Percentiles rank a stretch among this genome's conserved stretches.
These are phyloP conservation scores for Machaerirhynchus nigripectus DNA, from an alignment of 2,113 vertebrate genomes.

Conservation along the genomic window DNA sequence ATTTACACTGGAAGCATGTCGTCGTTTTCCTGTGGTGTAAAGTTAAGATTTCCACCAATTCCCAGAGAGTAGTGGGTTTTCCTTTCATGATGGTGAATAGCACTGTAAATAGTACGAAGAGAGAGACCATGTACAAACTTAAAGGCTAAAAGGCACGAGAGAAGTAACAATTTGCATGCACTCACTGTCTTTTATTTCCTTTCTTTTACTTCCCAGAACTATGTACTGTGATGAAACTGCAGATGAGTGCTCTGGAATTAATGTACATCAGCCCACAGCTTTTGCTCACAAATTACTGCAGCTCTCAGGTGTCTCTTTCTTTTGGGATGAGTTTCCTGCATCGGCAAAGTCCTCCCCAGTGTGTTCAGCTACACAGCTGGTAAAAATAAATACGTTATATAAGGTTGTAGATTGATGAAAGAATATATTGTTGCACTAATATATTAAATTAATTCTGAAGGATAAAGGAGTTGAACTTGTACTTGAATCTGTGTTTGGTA, in stretches of 20 bases:
- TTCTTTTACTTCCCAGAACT: conserved; percentile 76
- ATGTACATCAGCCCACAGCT: conserved; percentile 92
- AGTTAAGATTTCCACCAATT: background rate
- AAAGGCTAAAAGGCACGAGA: background rate
- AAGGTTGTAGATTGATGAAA: background rate
- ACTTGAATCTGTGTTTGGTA: background rate
- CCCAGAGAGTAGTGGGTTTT: background rate
- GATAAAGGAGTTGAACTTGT: background rate
- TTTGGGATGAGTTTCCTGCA: conserved; percentile 96
- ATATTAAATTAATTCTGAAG: background rate
- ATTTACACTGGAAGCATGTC: background rate
- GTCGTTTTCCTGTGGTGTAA: background rate
- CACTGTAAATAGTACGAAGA: background rate
- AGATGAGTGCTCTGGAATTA: conserved; percentile 87
- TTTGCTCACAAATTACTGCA: conserved; percentile 94
- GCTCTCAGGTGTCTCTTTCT: conserved; percentile 88
- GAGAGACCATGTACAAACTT: background rate
- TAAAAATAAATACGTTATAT: conserved; percentile 59
- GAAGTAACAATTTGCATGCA: background rate
- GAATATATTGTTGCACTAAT: background rate
- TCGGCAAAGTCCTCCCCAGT: conserved; percentile 84
- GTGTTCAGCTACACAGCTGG: conserved; percentile 84
- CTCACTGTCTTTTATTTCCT: background rate
- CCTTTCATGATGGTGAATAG: background rate
- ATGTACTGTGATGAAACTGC: conserved; percentile 92